A percentile compares a stretch with the other conserved stretches of the same genome.
Conservation (phyloP, 2,797 vertebrate species). For the Tarsius wallacei region DNA sequence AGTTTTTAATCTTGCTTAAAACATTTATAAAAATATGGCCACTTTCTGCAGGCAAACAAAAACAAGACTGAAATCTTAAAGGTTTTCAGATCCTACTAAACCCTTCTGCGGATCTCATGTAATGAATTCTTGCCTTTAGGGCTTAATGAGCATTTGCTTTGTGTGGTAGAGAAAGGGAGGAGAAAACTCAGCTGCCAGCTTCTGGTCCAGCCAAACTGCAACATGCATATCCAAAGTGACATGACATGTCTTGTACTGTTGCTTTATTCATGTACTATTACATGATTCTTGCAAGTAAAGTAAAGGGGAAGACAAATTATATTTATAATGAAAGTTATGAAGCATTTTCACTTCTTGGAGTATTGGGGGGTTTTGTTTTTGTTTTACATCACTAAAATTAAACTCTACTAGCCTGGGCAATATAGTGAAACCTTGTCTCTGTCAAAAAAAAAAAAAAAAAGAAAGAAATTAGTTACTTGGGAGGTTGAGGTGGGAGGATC, state of each 20-base stretch:
- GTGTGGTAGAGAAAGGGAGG: background rate
- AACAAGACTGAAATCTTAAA: background rate
- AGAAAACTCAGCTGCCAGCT: background rate
- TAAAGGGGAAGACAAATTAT: background rate
- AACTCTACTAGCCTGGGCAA: background rate
- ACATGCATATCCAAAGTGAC: background rate
- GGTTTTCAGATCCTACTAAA: background rate
- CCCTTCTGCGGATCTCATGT: background rate
- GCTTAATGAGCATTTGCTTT: background rate
- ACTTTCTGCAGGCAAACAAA: background rate
- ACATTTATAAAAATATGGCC: background rate
- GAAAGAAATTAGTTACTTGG: too few species aligned
- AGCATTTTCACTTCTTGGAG: background rate
- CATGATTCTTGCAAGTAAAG: background rate
- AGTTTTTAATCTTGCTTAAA: constrained; percentile 32
- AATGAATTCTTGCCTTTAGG: background rate
- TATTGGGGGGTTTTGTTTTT: background rate
- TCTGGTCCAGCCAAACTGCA: background rate
- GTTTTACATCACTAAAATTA: background rate
- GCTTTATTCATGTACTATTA: background rate
- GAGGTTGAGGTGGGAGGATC: too few species aligned
- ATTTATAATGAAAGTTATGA: background rate
- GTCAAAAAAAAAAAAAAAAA: too few species aligned
- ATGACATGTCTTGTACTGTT: background rate
- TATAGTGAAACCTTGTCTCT: too few species aligned